Conservation (phyloP, 2,113 vertebrate genomes). For the Sakesphorus luctuosus region DNA sequence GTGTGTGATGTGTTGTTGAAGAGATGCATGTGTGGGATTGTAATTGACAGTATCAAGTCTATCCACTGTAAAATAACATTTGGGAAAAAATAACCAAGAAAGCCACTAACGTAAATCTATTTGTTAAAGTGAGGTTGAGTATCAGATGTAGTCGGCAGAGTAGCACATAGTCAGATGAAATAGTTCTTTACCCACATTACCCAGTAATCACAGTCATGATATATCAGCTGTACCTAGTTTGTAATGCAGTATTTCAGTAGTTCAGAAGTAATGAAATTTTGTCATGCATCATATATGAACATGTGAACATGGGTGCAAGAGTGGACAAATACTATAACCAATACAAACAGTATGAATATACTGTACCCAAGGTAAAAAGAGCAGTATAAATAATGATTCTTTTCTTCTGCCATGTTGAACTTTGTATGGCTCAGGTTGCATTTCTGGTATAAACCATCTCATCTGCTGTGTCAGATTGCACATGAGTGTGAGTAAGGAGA, state of each 20-base stretch:
- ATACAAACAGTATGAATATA: background rate
- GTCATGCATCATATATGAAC: background rate
- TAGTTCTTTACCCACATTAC: conserved; percentile 66
- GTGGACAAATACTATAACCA: background rate
- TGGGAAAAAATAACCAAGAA: conserved; percentile 37
- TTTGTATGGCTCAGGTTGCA: background rate
- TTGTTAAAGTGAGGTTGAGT: background rate
- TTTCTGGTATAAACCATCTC: background rate
- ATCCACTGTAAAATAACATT: conserved; percentile 17
- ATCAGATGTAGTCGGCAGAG: conserved; percentile 56
- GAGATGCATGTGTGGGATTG: background rate
- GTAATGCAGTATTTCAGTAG: background rate
- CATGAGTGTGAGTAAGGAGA: background rate
- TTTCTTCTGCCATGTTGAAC: background rate
- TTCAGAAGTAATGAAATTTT: background rate
- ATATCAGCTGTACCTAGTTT: background rate
- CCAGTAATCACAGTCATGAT: background rate
- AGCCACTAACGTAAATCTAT: conserved; percentile 34
- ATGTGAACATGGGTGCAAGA: background rate
- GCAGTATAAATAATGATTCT: background rate
- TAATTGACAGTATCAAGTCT: background rate
- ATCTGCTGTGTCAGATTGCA: background rate
- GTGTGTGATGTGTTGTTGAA: background rate
- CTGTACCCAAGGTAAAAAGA: background rate
- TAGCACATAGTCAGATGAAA: conserved; percentile 64